These are phyloP conservation scores for Leptobrachium leishanense DNA, from an alignment of 2,113 vertebrate genomes.

Conservation along the genomic window DNA sequence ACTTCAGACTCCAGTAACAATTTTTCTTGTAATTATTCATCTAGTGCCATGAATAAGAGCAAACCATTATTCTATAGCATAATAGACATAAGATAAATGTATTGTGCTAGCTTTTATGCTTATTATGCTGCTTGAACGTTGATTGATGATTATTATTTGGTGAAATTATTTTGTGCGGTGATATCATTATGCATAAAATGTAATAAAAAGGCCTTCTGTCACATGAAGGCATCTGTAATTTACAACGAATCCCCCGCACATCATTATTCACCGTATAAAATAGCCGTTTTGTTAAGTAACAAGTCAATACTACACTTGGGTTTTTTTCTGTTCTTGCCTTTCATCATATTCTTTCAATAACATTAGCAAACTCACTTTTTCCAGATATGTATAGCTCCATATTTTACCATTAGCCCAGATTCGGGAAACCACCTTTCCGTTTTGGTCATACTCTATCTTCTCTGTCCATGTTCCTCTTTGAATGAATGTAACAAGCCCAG, in stretches of 20 bases:
- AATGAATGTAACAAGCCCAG: constrained; percentile 85
- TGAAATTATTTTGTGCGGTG: constrained; percentile 3
- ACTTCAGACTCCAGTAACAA: not conserved
- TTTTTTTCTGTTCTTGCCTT: not conserved
- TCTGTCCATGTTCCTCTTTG: constrained; percentile 94
- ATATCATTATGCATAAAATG: not conserved
- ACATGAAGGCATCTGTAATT: not conserved
- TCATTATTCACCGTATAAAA: constrained; percentile 1
- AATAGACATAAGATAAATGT: constrained; percentile 3
- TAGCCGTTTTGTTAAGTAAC: not conserved
- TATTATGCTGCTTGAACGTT: constrained; percentile 1
- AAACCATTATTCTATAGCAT: not conserved
- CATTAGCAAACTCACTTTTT: constrained; percentile 75
- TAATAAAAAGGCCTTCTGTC: constrained; percentile 15
- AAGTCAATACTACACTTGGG: not conserved
- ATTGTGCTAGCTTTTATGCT: constrained; percentile 2
- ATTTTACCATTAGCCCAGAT: constrained; percentile 97
- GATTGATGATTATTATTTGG: constrained; percentile 7
- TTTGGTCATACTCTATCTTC: constrained; percentile 90
- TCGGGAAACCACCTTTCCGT: constrained; percentile 86
- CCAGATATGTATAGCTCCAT: constrained; percentile 97
- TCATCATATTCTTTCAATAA: not conserved
- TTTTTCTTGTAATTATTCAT: constrained; percentile 9
- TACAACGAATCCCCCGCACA: not conserved
- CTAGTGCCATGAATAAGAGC: not conserved